Percentiles rank a stretch among this genome's conserved stretches.
These are phyloP conservation scores for Dynastes grantii DNA, from an alignment of 2,888 invertebrate species.

Conservation along the genomic window DNA sequence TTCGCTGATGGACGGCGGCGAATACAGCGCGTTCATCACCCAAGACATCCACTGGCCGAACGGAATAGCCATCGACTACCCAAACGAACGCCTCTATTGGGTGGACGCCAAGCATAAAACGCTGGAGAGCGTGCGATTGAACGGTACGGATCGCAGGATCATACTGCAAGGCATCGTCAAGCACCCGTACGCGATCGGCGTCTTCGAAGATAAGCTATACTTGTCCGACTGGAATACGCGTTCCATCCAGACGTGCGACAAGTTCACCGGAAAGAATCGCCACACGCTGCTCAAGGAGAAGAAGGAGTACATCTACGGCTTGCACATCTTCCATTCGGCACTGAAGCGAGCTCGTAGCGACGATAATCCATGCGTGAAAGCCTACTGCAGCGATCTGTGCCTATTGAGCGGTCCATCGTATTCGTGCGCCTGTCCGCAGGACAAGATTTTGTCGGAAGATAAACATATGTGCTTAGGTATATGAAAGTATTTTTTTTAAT, in stretches of 20 bases:
- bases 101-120: slow-evolving; percentile 83
- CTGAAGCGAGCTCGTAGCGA: slow-evolving; percentile 71
- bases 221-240: slow-evolving; percentile 92
- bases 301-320: slow-evolving; percentile 74
- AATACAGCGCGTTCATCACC: slow-evolving; percentile 76
- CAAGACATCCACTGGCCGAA: slow-evolving; percentile 85
- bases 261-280: slow-evolving; percentile 81
- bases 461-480: slow-evolving; percentile 75
- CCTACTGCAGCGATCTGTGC: slow-evolving; percentile 85
- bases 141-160: slow-evolving; percentile 78
- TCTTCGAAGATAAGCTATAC: slow-evolving; percentile 90
- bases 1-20: slow-evolving; percentile 89
- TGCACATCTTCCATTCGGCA: slow-evolving; percentile 84
- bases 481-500: neutral
- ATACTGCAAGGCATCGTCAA: slow-evolving; percentile 77
- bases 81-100: slow-evolving; percentile 89
- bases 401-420: slow-evolving; percentile 77
- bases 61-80: slow-evolving; percentile 87
- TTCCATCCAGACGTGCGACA: slow-evolving; percentile 84
- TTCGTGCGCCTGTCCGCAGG: slow-evolving; percentile 85
- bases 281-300: slow-evolving; percentile 73
- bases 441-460: slow-evolving; percentile 75
- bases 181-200: slow-evolving; percentile 87
- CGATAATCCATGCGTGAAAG: slow-evolving; percentile 76
- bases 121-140: slow-evolving; percentile 78